These are phyloP conservation scores for Ditylenchus dipsaci DNA, from an alignment of 1,140 invertebrate species.

Conservation along the genomic window DNA sequence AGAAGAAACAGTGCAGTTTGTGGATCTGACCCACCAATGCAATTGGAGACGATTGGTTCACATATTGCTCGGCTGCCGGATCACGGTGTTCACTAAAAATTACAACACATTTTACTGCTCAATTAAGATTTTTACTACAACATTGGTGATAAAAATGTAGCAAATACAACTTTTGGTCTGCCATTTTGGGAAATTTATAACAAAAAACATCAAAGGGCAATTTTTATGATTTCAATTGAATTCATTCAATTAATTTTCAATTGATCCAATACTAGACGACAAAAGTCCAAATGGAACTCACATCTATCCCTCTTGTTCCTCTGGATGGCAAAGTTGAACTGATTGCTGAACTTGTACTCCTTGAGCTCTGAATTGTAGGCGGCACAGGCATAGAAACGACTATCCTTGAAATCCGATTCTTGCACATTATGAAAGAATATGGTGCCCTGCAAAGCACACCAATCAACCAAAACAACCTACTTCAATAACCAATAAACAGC, in stretches of 20 bases:
- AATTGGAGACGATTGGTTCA: slow-evolving; percentile 57
- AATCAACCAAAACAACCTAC: background rate
- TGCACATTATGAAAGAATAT: slow-evolving; percentile 58
- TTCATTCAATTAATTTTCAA: no score
- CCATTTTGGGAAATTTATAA: no score
- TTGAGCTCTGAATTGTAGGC: slow-evolving; percentile 56
- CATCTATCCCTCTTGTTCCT: slow-evolving; percentile 27
- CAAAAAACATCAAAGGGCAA: no score
- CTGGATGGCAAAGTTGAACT: slow-evolving; percentile 45
- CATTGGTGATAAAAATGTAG: no score
- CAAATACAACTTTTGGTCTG: no score
- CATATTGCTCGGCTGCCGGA: slow-evolving; percentile 58
- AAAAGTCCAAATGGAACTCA: slow-evolving; percentile 5
- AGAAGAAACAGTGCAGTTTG: slow-evolving; percentile 58
- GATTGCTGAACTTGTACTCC: slow-evolving; percentile 56
- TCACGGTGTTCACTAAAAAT: slow-evolving; percentile 16
- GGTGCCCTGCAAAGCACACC: slow-evolving; percentile 51
- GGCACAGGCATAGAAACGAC: slow-evolving; percentile 54
- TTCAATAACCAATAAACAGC: slow-evolving; percentile 2
- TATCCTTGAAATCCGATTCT: slow-evolving; percentile 56
- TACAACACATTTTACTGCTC: background rate
- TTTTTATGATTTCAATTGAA: no score
- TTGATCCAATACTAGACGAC: no score
- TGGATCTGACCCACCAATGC: slow-evolving; percentile 55
- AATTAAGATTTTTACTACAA: background rate